Percentiles rank a stretch among this genome's conserved stretches.
Conservation (phyloP, 1,140 invertebrate species). For the Callitettix versicolor region DNA sequence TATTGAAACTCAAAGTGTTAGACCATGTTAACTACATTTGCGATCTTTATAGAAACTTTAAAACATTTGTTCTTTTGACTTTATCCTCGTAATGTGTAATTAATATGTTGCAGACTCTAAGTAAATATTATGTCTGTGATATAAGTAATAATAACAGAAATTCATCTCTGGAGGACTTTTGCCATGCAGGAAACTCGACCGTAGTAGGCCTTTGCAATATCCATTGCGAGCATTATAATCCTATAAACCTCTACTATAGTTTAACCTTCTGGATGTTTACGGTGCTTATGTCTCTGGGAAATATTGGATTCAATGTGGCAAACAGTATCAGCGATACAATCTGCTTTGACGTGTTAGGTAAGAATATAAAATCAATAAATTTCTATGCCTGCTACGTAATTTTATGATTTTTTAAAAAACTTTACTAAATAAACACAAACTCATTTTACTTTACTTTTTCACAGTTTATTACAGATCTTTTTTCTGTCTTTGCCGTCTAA, state of each 20-base stretch:
- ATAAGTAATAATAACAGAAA: neutral
- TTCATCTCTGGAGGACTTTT: neutral
- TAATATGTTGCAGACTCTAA: too few relatives aligned
- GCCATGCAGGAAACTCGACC: too few relatives aligned
- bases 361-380: slow-evolving; percentile 22
- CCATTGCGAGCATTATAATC: too few relatives aligned
- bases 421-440: too few relatives aligned
- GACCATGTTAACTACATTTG: too few relatives aligned
- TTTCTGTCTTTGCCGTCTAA: neutral
- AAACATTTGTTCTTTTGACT: too few relatives aligned
- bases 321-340: slow-evolving; percentile 70
- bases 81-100: too few relatives aligned
- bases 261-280: slow-evolving; percentile 60
- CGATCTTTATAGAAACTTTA: too few relatives aligned
- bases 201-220: too few relatives aligned
- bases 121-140: too few relatives aligned
- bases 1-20: too few relatives aligned
- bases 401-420: neutral
- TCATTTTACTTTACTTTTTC: neutral
- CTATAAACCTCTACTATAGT: slow-evolving; percentile 31
- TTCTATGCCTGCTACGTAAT: neutral
- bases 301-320: slow-evolving; percentile 61
- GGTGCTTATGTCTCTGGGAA: slow-evolving; percentile 54
- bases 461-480: neutral
- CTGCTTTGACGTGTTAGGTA: slow-evolving; percentile 69